Conservation (phyloP, 2,888 invertebrate genomes). For the Dione juno region DNA sequence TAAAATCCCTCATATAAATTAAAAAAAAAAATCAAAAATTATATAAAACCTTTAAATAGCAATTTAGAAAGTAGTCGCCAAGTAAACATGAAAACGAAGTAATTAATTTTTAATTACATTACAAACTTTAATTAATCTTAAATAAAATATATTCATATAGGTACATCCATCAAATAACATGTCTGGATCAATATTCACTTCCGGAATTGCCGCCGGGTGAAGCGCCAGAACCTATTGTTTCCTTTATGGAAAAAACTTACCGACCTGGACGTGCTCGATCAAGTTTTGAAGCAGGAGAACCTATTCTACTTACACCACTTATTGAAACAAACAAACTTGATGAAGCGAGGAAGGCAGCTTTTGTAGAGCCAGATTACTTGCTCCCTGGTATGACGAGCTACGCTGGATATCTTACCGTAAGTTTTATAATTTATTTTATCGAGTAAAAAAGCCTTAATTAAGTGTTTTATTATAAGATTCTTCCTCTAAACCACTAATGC, state of each 20-base stretch:
- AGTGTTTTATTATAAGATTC: too few relatives aligned
- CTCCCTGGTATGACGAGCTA: conserved; percentile 78
- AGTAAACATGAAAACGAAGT: too few relatives aligned
- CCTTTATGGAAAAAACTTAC: conserved; percentile 74
- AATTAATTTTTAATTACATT: too few relatives aligned
- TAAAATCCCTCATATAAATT: neutral
- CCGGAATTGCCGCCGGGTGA: conserved; percentile 75
- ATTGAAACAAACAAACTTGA: conserved; percentile 80
- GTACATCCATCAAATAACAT: conserved; percentile 53
- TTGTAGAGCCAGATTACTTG: conserved; percentile 67
- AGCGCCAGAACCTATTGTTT: conserved; percentile 74
- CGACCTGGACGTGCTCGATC: conserved; percentile 57
- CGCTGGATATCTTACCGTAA: conserved; percentile 76
- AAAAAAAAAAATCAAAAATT: neutral
- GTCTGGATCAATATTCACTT: conserved; percentile 57
- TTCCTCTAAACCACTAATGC: too few relatives aligned
- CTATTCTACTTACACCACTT: conserved; percentile 81
- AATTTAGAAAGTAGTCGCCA: too few relatives aligned
- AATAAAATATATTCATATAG: conserved; percentile 49
- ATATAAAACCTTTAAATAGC: too few relatives aligned
- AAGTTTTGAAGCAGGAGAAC: conserved; percentile 74
- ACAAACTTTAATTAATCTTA: neutral
- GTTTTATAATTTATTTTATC: conserved; percentile 37
- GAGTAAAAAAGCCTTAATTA: neutral
- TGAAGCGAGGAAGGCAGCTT: conserved; percentile 75